A percentile compares a stretch with the other conserved stretches of the same genome.
Evolutionary conservation across 2,888 invertebrate species (phyloP).

Genomic region (Andrena praecox): DNA sequence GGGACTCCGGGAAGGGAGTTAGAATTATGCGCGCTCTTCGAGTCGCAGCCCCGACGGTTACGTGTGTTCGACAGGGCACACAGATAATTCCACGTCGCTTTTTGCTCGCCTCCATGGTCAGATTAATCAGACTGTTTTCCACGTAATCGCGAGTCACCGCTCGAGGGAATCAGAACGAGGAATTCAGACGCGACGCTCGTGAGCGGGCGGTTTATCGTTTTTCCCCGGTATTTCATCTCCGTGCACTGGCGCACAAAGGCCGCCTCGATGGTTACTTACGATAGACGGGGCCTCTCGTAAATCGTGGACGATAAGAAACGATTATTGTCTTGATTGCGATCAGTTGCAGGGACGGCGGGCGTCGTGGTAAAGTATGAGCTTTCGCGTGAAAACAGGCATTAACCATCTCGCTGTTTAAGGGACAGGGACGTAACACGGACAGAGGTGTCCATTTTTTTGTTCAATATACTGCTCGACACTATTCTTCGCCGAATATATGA

Average conservation of each 20-base stretch:
- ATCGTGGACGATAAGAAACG: constrained; percentile 46
- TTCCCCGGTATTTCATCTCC: constrained; percentile 20
- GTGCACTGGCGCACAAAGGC: constrained; percentile 2
- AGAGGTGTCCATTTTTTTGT: background rate
- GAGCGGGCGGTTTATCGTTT: constrained; percentile 31
- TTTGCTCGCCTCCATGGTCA: constrained; percentile 33
- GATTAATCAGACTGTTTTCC: constrained; percentile 43
- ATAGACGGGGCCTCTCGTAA: constrained; percentile 34
- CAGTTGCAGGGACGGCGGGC: constrained; percentile 13
- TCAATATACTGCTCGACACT: too few species aligned
- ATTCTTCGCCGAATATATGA: too few species aligned
- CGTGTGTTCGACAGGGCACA: constrained; percentile 34
- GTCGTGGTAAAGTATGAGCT: background rate
- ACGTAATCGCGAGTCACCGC: constrained; percentile 26
- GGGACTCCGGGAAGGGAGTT: too few species aligned
- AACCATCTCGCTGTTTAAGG: background rate
- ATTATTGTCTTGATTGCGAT: constrained; percentile 43
- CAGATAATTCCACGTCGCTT: constrained; percentile 13
- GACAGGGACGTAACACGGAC: too few species aligned
- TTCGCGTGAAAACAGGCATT: constrained; percentile 25
- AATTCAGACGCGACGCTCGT: constrained; percentile 32
- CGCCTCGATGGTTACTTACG: constrained; percentile 25
- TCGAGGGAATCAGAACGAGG: constrained; percentile 25
- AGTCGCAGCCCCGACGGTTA: background rate
- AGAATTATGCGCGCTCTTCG: background rate